Evolutionary conservation across 2,888 invertebrate species (phyloP), one percentile per base, ranked within the genome.

Genomic region (Zaprionus bogoriensis): DNA sequence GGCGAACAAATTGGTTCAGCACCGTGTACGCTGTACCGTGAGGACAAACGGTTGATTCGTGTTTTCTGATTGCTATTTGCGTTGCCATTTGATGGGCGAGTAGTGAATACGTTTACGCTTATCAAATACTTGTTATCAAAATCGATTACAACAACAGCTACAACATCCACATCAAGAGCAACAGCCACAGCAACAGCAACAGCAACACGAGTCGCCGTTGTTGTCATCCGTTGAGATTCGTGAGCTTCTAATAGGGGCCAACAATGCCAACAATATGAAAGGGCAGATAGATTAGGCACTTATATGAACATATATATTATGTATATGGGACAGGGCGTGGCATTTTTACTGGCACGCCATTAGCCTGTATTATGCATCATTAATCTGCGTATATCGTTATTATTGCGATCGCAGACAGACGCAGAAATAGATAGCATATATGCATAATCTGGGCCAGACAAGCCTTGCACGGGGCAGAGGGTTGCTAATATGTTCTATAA

Each of bases 91-190:
- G 70, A 69, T 73, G 73, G 69, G 38, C 57, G 44, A 14, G 42
- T 71, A 68, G 59, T 74, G 67, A 68, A 74, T 80, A 71, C 77
- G 82, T 82, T 82, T 77, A 78, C 71, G 87, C 87, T 87, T 87
- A 87, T 84, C 86, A 86, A 83, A 77, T 67, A 75, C 78, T 74
- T 83, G 80, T 85, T 83, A 83, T 83, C 83, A 80, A 83, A 85
- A 85, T 83, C 86, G 83, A 82, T 85, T 74, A 61, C 73, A 68
- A 48, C 67, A 74, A 63, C 65, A 52, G 25, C 67, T 42, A 47
- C 65, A 63, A 54, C 39, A 47, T 50, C 42, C 3, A 14, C 6
- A n/a, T n/a, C n/a, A n/a, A n/a, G 30, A 45, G 12, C 42, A 25
- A 25, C 3, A 51, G 48, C 25, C 12, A 25, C 12, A 42, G 4